Conservation (phyloP, 2,113 vertebrate genomes). For the Seriola quinqueradiata region DNA sequence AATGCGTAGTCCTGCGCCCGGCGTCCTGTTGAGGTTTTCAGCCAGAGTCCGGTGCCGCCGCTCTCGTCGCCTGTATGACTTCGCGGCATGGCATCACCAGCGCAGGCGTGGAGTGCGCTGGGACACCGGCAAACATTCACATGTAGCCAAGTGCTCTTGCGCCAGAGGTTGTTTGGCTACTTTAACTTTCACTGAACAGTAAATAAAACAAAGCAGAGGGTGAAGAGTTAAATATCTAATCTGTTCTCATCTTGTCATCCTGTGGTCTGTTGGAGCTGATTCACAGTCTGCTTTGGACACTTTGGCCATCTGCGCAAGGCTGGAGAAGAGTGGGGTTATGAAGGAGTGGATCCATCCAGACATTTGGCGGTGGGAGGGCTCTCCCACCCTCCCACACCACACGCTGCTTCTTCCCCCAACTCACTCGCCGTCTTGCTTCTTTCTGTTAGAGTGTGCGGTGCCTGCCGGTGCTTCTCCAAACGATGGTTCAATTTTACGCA, state of each 20-base stretch:
- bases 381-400: slow-evolving; percentile 70
- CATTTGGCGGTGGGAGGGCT: slow-evolving; percentile 75
- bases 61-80: slow-evolving; percentile 92
- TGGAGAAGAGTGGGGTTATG: slow-evolving; percentile 79
- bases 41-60: slow-evolving; percentile 90
- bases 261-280: slow-evolving; percentile 5
- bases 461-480: slow-evolving; percentile 4
- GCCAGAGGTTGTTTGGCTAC: slow-evolving; percentile 25
- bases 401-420: slow-evolving; percentile 28
- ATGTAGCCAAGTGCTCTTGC: slow-evolving; percentile 58
- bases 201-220: background rate
- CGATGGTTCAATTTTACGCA: slow-evolving; percentile 29
- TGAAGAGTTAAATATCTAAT: slow-evolving; percentile 10
- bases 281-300: slow-evolving; percentile 56
- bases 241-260: slow-evolving; percentile 21
- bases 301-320: slow-evolving; percentile 73
- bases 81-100: slow-evolving; percentile 94
- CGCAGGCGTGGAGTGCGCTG: slow-evolving; percentile 81
- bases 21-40: slow-evolving; percentile 83
- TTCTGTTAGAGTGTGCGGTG: slow-evolving; percentile 35
- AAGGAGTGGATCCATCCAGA: slow-evolving; percentile 81
- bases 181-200: slow-evolving; percentile 14
- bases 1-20: slow-evolving; percentile 83
- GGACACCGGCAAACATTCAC: slow-evolving; percentile 71
- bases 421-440: slow-evolving; percentile 19